Evolutionary conservation across 2,113 vertebrate genomes (phyloP), one percentile per base, ranked within the genome.

Genomic region (Barbus barbus): DNA sequence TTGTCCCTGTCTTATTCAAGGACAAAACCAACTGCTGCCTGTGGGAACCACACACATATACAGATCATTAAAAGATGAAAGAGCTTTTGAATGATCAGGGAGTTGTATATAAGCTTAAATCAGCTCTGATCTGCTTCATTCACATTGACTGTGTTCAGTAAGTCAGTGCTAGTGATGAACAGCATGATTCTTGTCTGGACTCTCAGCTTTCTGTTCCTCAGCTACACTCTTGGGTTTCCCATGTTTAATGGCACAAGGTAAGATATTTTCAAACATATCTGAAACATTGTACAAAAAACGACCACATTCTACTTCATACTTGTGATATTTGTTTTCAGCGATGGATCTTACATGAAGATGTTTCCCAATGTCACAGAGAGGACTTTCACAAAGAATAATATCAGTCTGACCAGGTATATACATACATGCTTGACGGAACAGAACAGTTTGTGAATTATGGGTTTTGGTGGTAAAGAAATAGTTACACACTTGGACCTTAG

Each of bases 191-290:
- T 77, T 28, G 60, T 71, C 24, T 88, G 81, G 76, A 76, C 46
- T n/a, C 16, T 88, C 69, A 71, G 67, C 51, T 78, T 46, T 12
- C 26, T 88, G 6, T 48, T 88, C 61, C 84, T 88, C 44, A 78
- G 81, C 71, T 63, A 48, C 51, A 74, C 78, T 28, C 24, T 80
- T 46, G 78, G 58, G 3, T 0, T 1, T 20, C 38, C 78, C 3
- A 12, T 22, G 1, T 5, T 16, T 41, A 73, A 18, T 46, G 16
- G 14, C 36, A 13, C 38, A 22, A 22, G 78, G 58, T 78, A 38
- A 60, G 48, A 36, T 9, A 46, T 46, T 75, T 31, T 67, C 31
- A 67, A 4, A 9, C 16, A 11, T 33, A 36, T 1, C 3, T 9
- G n/a, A n/a, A n/a, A n/a, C n/a, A n/a, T n/a, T n/a, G n/a, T n/a